Percentiles rank a stretch among this genome's conserved stretches.
Evolutionary conservation across 2,888 invertebrate genomes (phyloP).

Genomic region (Ferdinandea cuprea): DNA sequence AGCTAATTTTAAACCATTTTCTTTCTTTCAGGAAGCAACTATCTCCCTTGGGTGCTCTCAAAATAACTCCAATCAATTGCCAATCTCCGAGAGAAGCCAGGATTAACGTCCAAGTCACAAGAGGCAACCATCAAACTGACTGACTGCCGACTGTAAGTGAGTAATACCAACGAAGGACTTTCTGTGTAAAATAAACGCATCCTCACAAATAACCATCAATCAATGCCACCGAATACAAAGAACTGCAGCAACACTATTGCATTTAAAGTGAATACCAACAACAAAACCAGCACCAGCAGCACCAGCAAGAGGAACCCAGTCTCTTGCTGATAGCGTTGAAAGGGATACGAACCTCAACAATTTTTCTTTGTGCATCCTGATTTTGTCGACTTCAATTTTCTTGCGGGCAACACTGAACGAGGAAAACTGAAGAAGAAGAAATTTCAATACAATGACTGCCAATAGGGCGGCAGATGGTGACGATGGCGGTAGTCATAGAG

Average conservation of each 20-base stretch:
- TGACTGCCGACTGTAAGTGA: constrained; percentile 38
- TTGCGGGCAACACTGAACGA: constrained; percentile 42
- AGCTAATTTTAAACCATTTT: constrained; percentile 20
- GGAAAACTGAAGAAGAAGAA: constrained; percentile 68
- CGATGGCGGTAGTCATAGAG: constrained; percentile 65
- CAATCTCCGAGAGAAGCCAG: constrained; percentile 50
- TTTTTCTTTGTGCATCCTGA: constrained; percentile 62
- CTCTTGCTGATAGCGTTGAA: constrained; percentile 62
- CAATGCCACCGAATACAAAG: constrained; percentile 75
- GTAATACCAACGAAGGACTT: constrained; percentile 28
- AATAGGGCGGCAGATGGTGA: constrained; percentile 74
- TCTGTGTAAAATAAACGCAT: constrained; percentile 60
- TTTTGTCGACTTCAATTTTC: constrained; percentile 53
- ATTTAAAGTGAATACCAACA: constrained; percentile 72
- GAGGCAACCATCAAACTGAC: constrained; percentile 38
- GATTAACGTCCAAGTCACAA: constrained; percentile 50
- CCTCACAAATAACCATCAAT: constrained; percentile 70
- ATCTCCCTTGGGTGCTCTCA: constrained; percentile 16
- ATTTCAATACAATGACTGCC: constrained; percentile 75
- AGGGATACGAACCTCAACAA: constrained; percentile 48
- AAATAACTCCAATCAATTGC: constrained; percentile 64
- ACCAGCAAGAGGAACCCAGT: constrained; percentile 22
- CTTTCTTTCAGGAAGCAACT: constrained; percentile 44
- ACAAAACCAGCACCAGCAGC: constrained; percentile 34
- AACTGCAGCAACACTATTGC: constrained; percentile 74